Base-by-base conservation (phyloP, 2,797 vertebrate species). In the Dallia pectoralis region DNA sequence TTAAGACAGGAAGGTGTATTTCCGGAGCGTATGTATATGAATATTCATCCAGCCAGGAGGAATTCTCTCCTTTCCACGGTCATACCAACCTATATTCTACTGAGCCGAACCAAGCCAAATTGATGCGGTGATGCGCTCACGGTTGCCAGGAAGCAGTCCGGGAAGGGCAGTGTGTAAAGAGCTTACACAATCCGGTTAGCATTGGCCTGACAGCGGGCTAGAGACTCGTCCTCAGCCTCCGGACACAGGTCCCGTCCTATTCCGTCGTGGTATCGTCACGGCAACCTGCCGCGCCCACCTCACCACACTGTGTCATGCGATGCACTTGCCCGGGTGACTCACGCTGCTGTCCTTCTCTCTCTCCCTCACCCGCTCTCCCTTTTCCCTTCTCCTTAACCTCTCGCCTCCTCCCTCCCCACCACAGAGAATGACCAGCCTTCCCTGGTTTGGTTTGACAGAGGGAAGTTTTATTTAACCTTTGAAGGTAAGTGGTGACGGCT, bases 391-490 rank as follows among this genome's bases (percentile, higher is more conserved):
- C 90, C 88, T 85, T 78, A 91, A 93, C 89, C 79, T 86, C 92
- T 91, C 87, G 89, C 92, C 93, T 91, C 92, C 88, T 79, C 91
- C 93, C 94, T 94, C 82, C 90, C 89, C 92, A 91, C 95, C 93
- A 96, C 97, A 99, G 97, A 99, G 95, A 98, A 97, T 96, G 97
- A 98, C 94, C 97, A 98, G 95, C 97, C 97, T 94, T 98, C 97
- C 95, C 96, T 98, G 95, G 97, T 99, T 92, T 98, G 97, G 97
- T 98, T 98, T 99, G 97, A 98, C 97, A 96, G 97, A 97, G 97
- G 97, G 95, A 98, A 98, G 95, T 99, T 99, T 98, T 98, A 98
- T 98, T 99, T 99, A 96, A 98, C 97, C 91, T 99, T 99, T 92
- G 97, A 98, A 98, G 97, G 97, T 99, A 98, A 98, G 97, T 98